A percentile compares a stretch with the other conserved stretches of the same genome.
phyloP scores from a whole-genome alignment of 2,888 invertebrate species.

The Drosophila paracracens region DNA sequence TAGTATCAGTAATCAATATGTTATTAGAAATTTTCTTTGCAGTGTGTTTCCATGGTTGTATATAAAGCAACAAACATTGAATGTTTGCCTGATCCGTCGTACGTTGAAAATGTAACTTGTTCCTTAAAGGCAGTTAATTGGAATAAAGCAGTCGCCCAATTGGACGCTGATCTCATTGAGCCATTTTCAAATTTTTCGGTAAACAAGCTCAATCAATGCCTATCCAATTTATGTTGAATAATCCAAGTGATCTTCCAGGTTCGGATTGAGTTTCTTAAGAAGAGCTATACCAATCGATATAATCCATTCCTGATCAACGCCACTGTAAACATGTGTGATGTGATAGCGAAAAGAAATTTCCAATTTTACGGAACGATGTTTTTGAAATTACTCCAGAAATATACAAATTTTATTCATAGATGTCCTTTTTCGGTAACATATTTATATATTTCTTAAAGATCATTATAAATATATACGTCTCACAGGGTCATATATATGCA shows the following conservation, averaged over 20 bases:
- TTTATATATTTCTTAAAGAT: neutral
- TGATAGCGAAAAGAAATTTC: slow-evolving; percentile 38
- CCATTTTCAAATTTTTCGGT: slow-evolving; percentile 43
- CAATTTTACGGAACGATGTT: slow-evolving; percentile 22
- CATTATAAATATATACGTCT: too few relatives aligned
- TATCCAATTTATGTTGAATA: neutral
- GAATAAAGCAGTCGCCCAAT: slow-evolving; percentile 43
- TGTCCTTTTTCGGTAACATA: slow-evolving; percentile 41
- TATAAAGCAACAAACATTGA: slow-evolving; percentile 52
- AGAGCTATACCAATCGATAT: slow-evolving; percentile 48
- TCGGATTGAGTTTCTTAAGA: slow-evolving; percentile 35
- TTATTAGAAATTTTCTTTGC: too few relatives aligned
- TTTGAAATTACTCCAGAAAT: neutral
- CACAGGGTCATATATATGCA: slow-evolving; percentile 32
- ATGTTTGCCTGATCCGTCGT: slow-evolving; percentile 17
- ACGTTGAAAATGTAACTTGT: slow-evolving; percentile 29
- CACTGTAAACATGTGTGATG: slow-evolving; percentile 43
- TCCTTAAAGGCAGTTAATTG: slow-evolving; percentile 47
- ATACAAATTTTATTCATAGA: slow-evolving; percentile 45
- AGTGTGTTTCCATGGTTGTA: slow-evolving; percentile 21
- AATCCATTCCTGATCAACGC: slow-evolving; percentile 54
- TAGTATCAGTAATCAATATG: neutral
- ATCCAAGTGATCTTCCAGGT: slow-evolving; percentile 2
- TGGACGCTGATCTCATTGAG: slow-evolving; percentile 43
- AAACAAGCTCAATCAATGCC: neutral